Evolutionary conservation across 2,888 invertebrate species (phyloP).

Genomic region (Drosophila mimetica): DNA sequence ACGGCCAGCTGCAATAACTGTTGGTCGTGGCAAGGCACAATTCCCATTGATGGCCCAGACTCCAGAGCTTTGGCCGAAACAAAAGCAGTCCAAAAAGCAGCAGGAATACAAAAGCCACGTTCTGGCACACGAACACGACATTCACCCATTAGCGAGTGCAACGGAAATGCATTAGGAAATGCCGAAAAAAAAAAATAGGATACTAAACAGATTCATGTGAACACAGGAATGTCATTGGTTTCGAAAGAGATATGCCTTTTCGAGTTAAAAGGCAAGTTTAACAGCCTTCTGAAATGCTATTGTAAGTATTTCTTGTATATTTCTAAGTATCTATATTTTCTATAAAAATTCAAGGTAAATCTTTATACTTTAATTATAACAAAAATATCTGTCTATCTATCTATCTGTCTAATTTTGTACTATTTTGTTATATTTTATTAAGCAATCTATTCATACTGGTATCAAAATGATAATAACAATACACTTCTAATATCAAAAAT

Average conservation of each 20-base stretch:
- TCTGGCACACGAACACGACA: conserved; percentile 22
- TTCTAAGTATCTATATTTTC: too few relatives aligned
- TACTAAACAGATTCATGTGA: background rate
- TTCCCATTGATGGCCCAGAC: background rate
- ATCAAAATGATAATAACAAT: background rate
- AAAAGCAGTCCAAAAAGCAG: conserved; percentile 18
- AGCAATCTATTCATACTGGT: too few relatives aligned
- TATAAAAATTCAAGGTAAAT: too few relatives aligned
- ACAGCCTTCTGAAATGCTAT: too few relatives aligned
- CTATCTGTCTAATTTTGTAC: too few relatives aligned
- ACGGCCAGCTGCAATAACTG: conserved; percentile 58
- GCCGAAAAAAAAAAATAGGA: conserved; percentile 2
- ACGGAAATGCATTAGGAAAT: conserved; percentile 56
- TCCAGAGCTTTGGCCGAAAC: conserved; percentile 8
- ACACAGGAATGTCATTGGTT: background rate
- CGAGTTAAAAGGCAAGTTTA: too few relatives aligned
- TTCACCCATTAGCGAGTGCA: conserved; percentile 46
- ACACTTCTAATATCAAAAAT: background rate
- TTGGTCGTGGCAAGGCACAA: conserved; percentile 25
- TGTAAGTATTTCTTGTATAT: too few relatives aligned
- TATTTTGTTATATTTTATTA: too few relatives aligned
- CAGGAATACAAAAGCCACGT: conserved; percentile 28
- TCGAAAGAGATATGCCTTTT: background rate
- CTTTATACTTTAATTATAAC: too few relatives aligned
- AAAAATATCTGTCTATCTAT: too few relatives aligned